phyloP scores from a whole-genome alignment of 2,888 invertebrate species.

The Dendrolimus houi region DNA sequence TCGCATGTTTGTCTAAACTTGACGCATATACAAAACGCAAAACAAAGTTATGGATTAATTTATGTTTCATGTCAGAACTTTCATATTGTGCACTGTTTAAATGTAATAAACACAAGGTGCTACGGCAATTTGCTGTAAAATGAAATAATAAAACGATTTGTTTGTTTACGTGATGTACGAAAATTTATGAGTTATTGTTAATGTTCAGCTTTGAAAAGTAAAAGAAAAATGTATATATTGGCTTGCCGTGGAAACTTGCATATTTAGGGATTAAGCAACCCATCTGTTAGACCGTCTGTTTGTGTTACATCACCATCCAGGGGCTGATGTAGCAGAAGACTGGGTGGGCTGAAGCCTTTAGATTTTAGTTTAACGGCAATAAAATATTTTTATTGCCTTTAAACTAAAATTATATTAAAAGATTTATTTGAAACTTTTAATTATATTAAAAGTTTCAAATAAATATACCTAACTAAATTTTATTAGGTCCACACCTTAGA shows the following conservation, averaged over 20 bases:
- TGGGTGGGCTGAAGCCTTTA: no score
- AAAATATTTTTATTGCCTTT: no score
- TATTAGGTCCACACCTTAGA: no score
- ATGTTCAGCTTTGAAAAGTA: background rate
- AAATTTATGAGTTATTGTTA: background rate
- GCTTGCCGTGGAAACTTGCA: background rate
- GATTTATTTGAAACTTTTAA: no score
- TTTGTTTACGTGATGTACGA: background rate
- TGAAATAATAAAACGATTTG: background rate
- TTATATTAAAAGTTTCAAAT: no score
- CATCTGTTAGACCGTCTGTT: no score
- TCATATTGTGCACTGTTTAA: conserved; percentile 13
- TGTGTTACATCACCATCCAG: no score
- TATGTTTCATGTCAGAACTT: conserved; percentile 25
- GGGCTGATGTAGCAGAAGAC: no score
- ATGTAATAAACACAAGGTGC: background rate
- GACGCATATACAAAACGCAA: conserved; percentile 24
- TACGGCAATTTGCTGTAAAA: background rate
- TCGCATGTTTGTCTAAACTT: conserved; percentile 20
- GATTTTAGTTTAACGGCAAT: no score
- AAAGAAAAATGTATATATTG: background rate
- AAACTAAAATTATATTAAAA: no score
- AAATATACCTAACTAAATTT: no score
- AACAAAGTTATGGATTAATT: conserved; percentile 28
- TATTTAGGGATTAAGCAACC: no score